A percentile compares a stretch with the other conserved stretches of the same genome.
Conservation (phyloP, 2,888 invertebrate species). For the Nomada hirtipes region DNA sequence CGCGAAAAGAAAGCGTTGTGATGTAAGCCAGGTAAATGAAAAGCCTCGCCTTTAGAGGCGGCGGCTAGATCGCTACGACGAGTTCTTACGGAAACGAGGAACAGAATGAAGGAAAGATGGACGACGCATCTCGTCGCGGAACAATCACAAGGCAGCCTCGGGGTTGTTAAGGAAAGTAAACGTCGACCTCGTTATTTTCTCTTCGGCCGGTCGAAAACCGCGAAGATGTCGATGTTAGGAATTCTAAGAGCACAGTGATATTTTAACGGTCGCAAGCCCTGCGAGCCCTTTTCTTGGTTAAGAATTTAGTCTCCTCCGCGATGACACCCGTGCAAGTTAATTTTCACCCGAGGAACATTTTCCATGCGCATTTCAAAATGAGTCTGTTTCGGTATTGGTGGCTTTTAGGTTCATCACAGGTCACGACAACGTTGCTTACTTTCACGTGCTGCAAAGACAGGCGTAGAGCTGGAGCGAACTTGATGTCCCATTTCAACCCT, state of each 20-base stretch:
- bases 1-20: constrained; percentile 57
- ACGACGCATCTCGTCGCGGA: constrained; percentile 34
- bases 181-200: constrained; percentile 60
- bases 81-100: constrained; percentile 49
- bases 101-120: constrained; percentile 51
- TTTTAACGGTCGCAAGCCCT: constrained; percentile 40
- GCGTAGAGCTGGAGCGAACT: too few species aligned
- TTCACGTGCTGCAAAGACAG: too few species aligned
- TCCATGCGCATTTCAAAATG: too few species aligned
- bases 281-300: too few species aligned
- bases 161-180: constrained; percentile 54
- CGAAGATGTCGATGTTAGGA: constrained; percentile 5
- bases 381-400: too few species aligned
- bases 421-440: too few species aligned
- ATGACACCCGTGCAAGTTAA: background rate
- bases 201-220: constrained; percentile 16
- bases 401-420: too few species aligned
- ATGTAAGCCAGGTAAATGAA: constrained; percentile 47
- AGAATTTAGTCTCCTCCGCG: background rate
- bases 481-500: too few species aligned
- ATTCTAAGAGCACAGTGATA: constrained; percentile 9
- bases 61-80: constrained; percentile 38
- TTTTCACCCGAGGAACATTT: too few species aligned
- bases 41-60: constrained; percentile 39
- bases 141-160: constrained; percentile 47